Evolutionary conservation across 2,888 invertebrate genomes (phyloP).

Genomic region (Syrphus vitripennis): DNA sequence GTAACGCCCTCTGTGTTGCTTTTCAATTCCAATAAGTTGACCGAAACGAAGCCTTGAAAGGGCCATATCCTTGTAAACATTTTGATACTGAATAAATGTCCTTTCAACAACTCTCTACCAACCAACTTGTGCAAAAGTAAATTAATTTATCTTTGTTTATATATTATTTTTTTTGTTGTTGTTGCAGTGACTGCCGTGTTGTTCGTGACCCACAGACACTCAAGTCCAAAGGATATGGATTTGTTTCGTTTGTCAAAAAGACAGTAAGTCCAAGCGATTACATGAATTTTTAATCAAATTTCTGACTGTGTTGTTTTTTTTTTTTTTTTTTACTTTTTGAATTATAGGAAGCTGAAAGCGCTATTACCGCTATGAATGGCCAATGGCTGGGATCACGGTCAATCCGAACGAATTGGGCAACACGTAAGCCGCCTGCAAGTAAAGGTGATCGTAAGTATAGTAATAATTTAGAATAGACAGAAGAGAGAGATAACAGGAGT

Average conservation of each 20-base stretch:
- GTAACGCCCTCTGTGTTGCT: slow-evolving; percentile 7
- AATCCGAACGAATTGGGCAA: slow-evolving; percentile 99
- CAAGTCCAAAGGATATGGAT: slow-evolving; percentile 99
- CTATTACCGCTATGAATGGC: slow-evolving; percentile 99
- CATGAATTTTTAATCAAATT: not conserved
- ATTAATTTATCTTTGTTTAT: slow-evolving; percentile 21
- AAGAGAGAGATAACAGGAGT: not conserved
- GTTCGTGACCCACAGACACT: slow-evolving; percentile 99
- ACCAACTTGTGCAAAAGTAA: slow-evolving; percentile 4
- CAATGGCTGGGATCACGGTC: slow-evolving; percentile 99
- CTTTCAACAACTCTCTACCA: not conserved
- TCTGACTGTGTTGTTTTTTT: slow-evolving; percentile 72
- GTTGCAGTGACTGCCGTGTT: slow-evolving; percentile 96
- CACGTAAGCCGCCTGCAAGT: slow-evolving; percentile 97
- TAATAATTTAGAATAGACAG: slow-evolving; percentile 27
- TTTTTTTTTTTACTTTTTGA: slow-evolving; percentile 72
- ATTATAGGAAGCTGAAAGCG: slow-evolving; percentile 96
- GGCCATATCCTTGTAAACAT: slow-evolving; percentile 20
- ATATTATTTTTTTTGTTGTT: slow-evolving; percentile 19
- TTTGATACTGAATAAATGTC: slow-evolving; percentile 16
- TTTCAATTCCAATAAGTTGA: not conserved
- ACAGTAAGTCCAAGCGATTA: slow-evolving; percentile 86
- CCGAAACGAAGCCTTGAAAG: slow-evolving; percentile 24
- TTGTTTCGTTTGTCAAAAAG: slow-evolving; percentile 99
- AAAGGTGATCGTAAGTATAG: slow-evolving; percentile 89